Evolutionary conservation across 2,888 invertebrate species (phyloP).

Genomic region (Frankliniella intonsa): DNA sequence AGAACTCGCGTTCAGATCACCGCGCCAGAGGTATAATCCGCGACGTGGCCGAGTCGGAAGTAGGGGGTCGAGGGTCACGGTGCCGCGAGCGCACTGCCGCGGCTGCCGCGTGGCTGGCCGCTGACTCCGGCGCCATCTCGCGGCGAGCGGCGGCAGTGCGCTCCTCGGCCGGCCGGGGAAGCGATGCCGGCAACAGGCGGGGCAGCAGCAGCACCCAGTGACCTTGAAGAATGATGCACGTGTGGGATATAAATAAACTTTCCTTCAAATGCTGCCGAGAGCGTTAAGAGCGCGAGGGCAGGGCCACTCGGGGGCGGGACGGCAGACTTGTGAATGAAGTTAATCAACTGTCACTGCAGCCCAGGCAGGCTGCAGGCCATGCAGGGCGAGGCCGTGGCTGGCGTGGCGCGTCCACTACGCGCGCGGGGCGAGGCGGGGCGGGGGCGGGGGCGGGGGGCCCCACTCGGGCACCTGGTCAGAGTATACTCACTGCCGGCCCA

Average conservation of each 20-base stretch:
- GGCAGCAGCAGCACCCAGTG: slow-evolving; percentile 10
- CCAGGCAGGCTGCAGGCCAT: slow-evolving; percentile 26
- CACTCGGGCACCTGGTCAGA: no score
- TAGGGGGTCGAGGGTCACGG: not conserved
- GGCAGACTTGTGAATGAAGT: not conserved
- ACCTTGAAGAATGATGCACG: slow-evolving; percentile 19
- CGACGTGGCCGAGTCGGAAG: not conserved
- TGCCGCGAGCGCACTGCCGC: slow-evolving; percentile 1
- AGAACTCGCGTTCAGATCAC: no score
- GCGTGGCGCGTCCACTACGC: not conserved
- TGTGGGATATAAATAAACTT: slow-evolving; percentile 25
- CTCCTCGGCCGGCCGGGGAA: not conserved
- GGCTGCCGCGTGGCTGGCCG: slow-evolving; percentile 3
- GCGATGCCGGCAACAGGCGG: slow-evolving; percentile 12
- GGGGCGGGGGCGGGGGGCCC: no score
- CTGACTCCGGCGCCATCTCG: slow-evolving; percentile 7
- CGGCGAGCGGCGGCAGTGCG: not conserved
- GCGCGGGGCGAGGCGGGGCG: no score
- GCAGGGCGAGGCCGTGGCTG: slow-evolving; percentile 30
- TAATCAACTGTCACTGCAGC: not conserved
- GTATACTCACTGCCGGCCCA: no score
- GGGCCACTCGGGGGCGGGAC: not conserved
- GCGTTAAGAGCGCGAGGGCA: slow-evolving; percentile 2
- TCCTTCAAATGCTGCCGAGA: slow-evolving; percentile 16
- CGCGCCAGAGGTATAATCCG: no score